Evolutionary conservation across 2,888 invertebrate genomes (phyloP), one percentile per base, ranked within the genome.

Genomic region (Nectonema munidae): DNA sequence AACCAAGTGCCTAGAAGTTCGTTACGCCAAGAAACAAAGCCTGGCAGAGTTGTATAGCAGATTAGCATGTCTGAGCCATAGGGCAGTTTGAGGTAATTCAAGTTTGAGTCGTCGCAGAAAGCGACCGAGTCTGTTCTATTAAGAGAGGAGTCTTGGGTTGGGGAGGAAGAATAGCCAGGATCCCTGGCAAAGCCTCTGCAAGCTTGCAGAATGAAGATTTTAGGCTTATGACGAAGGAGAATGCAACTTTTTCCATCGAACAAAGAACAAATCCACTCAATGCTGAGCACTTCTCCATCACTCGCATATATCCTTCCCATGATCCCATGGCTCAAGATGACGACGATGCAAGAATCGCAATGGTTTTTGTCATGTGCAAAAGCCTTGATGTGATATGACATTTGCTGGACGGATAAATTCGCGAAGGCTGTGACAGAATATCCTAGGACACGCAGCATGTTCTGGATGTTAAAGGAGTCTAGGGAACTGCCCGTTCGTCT

Each of bases 21-120:
- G 20, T 34, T 19, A 11, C 35, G 5, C 35, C 35, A 34, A 18
- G 35, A 34, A 11, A 34, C 35, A 34, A 18, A 19, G 5, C 42
- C 44, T 3, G 50, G 46, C 4, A 47, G 44, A 4, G 51, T 52
- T 11, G 52, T 46, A 37, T 47, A 51, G 5, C 48, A 49, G 21
- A 52, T 44, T 16, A 52, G 34, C 36, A 52, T 45, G 42, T 51
- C 51, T 18, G 50, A 19, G 18, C 35, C 35, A 34, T 11, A 5
- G 6, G 35, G 35, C 17, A 19, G 20, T 19, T 34, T 34, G 6
- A 5, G 5, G 14, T 11, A 4, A 6, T 5, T 34, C 6, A 18
- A 5, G 17, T 15, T 34, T 5, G 9, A 11, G 6, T 34, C 18
- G 6, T 34, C 35, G 6, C 17, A 19, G 4, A 18, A 11, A 11